Base-by-base conservation (phyloP, 2,797 vertebrate genomes). In the Danio aesculapii region DNA sequence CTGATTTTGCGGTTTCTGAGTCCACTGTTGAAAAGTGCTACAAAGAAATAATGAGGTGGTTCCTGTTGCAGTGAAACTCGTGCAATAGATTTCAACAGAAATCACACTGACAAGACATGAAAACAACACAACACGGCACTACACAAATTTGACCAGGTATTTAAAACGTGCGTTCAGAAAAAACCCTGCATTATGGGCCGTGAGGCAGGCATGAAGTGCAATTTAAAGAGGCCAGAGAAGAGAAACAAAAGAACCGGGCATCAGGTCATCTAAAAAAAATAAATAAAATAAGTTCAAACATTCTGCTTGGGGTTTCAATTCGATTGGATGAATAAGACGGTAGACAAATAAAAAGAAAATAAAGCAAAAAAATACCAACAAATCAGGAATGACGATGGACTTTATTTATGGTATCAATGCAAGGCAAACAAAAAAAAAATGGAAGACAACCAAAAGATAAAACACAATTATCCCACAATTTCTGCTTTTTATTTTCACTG, bases 381-480 rank as follows among this genome's bases (percentile, higher is more conserved):
- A 80, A 57, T 83, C 91, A 92, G 89, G 92, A 93, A 94, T 92
- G 90, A 91, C 80, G 93, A 94, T 92, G 91, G 89, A 93, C 86
- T 93, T 94, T 94, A 93, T 93, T 94, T 93, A 89, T 89, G 92
- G 71, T 47, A 74, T 10, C 14, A 9, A 30, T 6, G n/a, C 16
- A 61, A 61, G 19, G n/a, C n/a, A 61, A 59, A 17, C 6, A 58
- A 58, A 62, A 74, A 66, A n/a, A n/a, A 73, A 16, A 30, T 5
- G 0, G n/a, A 59, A 49, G 61, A 76, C 57, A 91, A 89, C 91
- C 89, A 91, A 92, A 91, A 90, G 89, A 88, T 88, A 90, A 89
- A 88, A 93, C 89, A 92, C 92, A 93, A 30, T 30, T 91, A 91
- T 92, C 86, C 90, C 90, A 91, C 88, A 91, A 90, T 88, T 90